Conservation (phyloP, 2,888 invertebrate genomes). For the Trichacis sp. region DNA sequence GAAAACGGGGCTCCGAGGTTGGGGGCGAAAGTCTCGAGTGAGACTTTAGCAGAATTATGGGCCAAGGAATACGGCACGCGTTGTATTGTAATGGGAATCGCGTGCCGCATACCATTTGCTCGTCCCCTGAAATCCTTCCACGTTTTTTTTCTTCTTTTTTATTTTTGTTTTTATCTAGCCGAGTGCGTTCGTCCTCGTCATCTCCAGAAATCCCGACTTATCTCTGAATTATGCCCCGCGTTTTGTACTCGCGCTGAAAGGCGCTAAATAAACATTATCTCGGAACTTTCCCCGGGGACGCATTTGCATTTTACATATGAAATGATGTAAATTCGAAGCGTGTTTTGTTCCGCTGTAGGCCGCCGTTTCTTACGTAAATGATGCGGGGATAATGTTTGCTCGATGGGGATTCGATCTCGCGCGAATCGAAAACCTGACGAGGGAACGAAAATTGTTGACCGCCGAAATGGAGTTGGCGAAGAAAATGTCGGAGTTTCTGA, state of each 20-base stretch:
- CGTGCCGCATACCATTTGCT: slow-evolving; percentile 48
- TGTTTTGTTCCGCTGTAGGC: too few species aligned
- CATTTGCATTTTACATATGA: not conserved
- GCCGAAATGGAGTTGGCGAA: too few species aligned
- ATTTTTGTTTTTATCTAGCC: too few species aligned
- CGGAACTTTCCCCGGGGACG: not conserved
- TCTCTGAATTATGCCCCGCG: not conserved
- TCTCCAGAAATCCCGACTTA: not conserved
- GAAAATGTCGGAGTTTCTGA: too few species aligned
- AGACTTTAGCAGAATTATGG: slow-evolving; percentile 55
- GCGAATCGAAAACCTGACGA: too few species aligned
- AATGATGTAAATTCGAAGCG: too few species aligned
- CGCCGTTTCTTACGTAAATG: too few species aligned
- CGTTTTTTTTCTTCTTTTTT: too few species aligned
- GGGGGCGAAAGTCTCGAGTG: slow-evolving; percentile 34
- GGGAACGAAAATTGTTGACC: too few species aligned
- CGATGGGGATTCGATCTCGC: too few species aligned
- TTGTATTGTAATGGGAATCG: slow-evolving; percentile 43
- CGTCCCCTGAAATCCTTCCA: slow-evolving; percentile 17
- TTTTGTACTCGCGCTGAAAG: not conserved
- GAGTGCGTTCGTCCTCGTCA: not conserved
- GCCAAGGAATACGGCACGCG: slow-evolving; percentile 25
- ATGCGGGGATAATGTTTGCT: too few species aligned
- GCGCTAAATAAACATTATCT: too few species aligned
- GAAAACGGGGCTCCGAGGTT: not conserved